A percentile compares a stretch with the other conserved stretches of the same genome.
phyloP scores from a whole-genome alignment of 2,888 invertebrate species.

The Nomada lathburiana region DNA sequence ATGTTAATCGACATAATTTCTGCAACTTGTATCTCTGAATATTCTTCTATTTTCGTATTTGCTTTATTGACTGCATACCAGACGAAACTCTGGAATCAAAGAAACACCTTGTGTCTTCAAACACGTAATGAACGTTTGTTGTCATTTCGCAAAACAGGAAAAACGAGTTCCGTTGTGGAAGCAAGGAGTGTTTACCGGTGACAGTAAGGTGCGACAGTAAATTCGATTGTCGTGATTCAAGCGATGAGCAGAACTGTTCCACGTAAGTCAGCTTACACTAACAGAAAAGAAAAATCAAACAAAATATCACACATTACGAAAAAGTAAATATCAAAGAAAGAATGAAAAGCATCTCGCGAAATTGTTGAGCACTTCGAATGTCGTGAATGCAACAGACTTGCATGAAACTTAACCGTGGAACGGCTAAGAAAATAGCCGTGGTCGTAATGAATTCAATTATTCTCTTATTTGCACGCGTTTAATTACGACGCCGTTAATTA shows the following conservation, averaged over 20 bases:
- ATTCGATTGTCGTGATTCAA: conserved; percentile 64
- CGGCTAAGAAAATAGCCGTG: neutral
- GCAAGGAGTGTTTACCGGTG: conserved; percentile 64
- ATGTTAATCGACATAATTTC: neutral
- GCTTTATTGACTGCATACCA: neutral
- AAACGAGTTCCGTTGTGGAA: conserved; percentile 60
- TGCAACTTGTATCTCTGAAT: neutral
- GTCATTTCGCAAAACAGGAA: conserved; percentile 53
- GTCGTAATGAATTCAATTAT: conserved; percentile 25
- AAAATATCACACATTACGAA: neutral
- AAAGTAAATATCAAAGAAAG: neutral
- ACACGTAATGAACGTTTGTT: conserved; percentile 59
- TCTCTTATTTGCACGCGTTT: conserved; percentile 19
- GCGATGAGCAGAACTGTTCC: conserved; percentile 59
- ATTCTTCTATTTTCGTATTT: neutral
- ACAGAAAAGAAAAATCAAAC: neutral
- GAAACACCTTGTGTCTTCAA: conserved; percentile 30
- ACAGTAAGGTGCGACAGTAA: conserved; percentile 59
- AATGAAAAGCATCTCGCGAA: neutral
- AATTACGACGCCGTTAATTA: conserved; percentile 39
- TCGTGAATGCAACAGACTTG: neutral
- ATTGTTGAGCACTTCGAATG: neutral
- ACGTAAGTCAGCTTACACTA: conserved; percentile 41
- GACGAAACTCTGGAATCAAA: conserved; percentile 25
- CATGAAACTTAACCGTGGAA: neutral